Conservation (phyloP, 92 coral and sea anemone species). For the Pocillopora grandis region DNA sequence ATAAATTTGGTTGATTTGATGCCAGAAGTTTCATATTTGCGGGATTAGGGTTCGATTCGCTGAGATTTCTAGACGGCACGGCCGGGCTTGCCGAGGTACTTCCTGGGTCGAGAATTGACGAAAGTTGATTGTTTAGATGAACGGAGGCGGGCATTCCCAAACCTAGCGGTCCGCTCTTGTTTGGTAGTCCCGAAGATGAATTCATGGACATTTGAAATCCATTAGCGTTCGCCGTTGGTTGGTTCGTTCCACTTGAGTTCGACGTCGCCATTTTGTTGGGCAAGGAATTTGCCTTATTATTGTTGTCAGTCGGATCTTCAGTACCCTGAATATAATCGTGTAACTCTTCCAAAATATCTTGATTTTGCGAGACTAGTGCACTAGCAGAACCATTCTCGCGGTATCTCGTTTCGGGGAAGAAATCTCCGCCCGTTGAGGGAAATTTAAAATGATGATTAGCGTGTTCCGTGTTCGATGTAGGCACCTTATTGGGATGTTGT, state of each 20-base stretch:
- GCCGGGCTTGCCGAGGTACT: conserved; percentile 49
- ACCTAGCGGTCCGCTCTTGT: conserved; percentile 58
- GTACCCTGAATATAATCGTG: conserved; percentile 59
- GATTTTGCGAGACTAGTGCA: conserved; percentile 60
- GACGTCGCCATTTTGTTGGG: conserved; percentile 79
- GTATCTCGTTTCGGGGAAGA: conserved; percentile 49
- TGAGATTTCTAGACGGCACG: conserved; percentile 58
- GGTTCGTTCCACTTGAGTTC: conserved; percentile 61
- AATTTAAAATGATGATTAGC: conserved; percentile 63
- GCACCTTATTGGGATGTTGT: conserved; percentile 73
- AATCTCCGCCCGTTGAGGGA: conserved; percentile 60
- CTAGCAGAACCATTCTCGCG: conserved; percentile 77
- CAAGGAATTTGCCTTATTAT: conserved; percentile 64
- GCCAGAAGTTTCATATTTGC: conserved; percentile 60
- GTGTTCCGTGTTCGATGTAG: conserved; percentile 72
- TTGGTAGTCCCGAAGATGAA: conserved; percentile 68
- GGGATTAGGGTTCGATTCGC: conserved; percentile 66
- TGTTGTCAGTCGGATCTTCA: conserved; percentile 45
- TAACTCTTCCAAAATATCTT: conserved; percentile 63
- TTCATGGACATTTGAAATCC: conserved; percentile 83
- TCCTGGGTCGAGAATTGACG: conserved; percentile 75
- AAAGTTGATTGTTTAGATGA: conserved; percentile 74
- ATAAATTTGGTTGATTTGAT: conserved; percentile 48
- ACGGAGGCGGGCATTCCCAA: conserved; percentile 67
- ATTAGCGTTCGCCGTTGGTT: conserved; percentile 68